Conservation (phyloP, 2,797 vertebrate species). For the Melanogrammus aeglefinus region DNA sequence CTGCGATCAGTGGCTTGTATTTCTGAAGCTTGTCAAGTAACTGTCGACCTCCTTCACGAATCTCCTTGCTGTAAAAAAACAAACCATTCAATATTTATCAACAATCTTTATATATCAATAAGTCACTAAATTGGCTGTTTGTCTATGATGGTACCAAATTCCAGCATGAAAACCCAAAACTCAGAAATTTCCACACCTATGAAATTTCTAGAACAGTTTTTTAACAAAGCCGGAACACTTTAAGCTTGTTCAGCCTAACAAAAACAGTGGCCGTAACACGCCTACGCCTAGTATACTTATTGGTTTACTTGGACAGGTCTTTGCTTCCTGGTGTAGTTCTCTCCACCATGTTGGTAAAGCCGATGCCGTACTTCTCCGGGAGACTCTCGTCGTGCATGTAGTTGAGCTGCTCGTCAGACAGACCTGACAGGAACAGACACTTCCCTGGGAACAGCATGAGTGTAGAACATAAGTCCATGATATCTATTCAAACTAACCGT, state of each 20-base stretch:
- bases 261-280: not conserved
- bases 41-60: slow-evolving; percentile 95
- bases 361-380: slow-evolving; percentile 91
- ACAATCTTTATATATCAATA: not conserved
- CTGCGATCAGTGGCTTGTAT: slow-evolving; percentile 92
- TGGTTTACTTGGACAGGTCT: slow-evolving; percentile 87
- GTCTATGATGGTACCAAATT: not conserved
- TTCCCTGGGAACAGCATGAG: slow-evolving; percentile 78
- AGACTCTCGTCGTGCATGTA: slow-evolving; percentile 89
- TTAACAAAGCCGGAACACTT: not conserved
- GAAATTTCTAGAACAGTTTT: not conserved
- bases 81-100: not conserved
- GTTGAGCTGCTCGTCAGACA: slow-evolving; percentile 89
- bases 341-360: slow-evolving; percentile 99
- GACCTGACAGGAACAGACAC: slow-evolving; percentile 91
- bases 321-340: slow-evolving; percentile 98
- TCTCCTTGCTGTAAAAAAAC: slow-evolving; percentile 85
- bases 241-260: not conserved
- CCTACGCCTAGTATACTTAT: not conserved
- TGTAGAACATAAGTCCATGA: not conserved
- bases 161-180: not conserved
- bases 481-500: not conserved
- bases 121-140: not conserved
- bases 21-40: slow-evolving; percentile 94
- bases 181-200: not conserved